phyloP scores from a whole-genome alignment of 2,888 invertebrate genomes.

The Oscheius onirici region DNA sequence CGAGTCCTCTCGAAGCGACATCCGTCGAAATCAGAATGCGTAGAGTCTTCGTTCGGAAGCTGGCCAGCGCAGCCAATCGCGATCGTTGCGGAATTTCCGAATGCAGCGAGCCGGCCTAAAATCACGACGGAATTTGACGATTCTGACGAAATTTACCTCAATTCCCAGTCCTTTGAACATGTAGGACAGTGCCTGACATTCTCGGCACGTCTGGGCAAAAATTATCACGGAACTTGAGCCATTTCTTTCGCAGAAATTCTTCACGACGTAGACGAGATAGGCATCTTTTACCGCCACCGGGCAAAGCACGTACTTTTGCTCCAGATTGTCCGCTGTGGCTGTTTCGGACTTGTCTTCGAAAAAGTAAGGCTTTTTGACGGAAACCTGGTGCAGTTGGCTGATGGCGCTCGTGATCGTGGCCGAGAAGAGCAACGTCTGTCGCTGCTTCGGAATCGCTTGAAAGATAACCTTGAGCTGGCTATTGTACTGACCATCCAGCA shows the following conservation, averaged over 20 bases:
- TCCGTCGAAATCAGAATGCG: constrained; percentile 94
- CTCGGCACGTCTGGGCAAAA: constrained; percentile 87
- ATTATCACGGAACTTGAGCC: constrained; percentile 87
- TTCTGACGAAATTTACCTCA: constrained; percentile 45
- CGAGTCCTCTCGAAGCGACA: constrained; percentile 86
- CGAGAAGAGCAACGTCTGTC: constrained; percentile 75
- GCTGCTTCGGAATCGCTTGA: constrained; percentile 73
- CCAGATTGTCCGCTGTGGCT: constrained; percentile 81
- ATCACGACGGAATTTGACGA: too few species aligned
- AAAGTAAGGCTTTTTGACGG: constrained; percentile 73
- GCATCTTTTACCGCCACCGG: constrained; percentile 83
- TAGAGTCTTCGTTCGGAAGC: constrained; percentile 87
- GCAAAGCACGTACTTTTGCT: constrained; percentile 86
- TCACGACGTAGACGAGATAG: constrained; percentile 70
- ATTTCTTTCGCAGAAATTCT: constrained; percentile 81
- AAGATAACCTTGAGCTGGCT: constrained; percentile 82
- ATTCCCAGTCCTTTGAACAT: constrained; percentile 70
- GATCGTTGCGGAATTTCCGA: constrained; percentile 90
- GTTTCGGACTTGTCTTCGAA: constrained; percentile 76
- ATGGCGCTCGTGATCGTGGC: constrained; percentile 91
- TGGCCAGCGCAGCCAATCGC: constrained; percentile 84
- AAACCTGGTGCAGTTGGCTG: constrained; percentile 78
- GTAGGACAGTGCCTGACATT: constrained; percentile 68
- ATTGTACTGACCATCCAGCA: constrained; percentile 76
- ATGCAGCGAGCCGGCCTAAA: constrained; percentile 79